Base-by-base conservation (phyloP, 2,888 invertebrate species). In the Brachynemurus nebulosus region DNA sequence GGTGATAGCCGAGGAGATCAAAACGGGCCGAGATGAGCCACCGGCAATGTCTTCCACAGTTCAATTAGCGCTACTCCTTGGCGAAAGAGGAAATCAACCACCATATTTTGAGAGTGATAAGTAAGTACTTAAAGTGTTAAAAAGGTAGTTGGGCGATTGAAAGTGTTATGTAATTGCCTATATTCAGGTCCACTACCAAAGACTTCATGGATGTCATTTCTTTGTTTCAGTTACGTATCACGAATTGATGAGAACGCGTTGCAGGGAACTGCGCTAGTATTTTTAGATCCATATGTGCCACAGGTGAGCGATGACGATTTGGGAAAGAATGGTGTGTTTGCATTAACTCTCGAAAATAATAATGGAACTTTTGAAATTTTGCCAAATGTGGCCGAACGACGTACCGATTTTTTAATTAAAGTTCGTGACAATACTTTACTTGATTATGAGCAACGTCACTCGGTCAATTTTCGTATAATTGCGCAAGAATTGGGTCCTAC, bases 311-410 rank as follows among this genome's bases (percentile, higher is more conserved):
- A 85, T 58, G 81, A 82, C 55, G 83, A 84, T 55, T 73, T 80
- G 48, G 85, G 85, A n/a, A 83, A 83, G 58, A 81, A 82, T 54
- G 86, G 86, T 5, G 81, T 88, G 6, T 86, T 90, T 58, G 79
- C 86, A 0, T 66, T 91, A 21, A 75, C 77, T 27, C 63, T 91
- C 50, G 70, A 77, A 11, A 82, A 81, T 47, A 86, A 86, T 60
- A 88, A 88, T 60, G 86, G 83, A 25, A 88, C 88, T 3, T 95
- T 95, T 59, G 89, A 90, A 61, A 80, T 95, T 45, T 72, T 76
- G 5, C 93, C 93, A 1, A 77, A 78, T 23, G 84, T 86, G 2
- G 84, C 84, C 1, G 85, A 88, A 59, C 76, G 84, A 47, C 75
- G 76, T 49, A 76, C 81, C 2, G 79, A 78, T 53, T 92, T 92